phyloP scores from a whole-genome alignment of 2,888 invertebrate genomes.

The Copidosoma aretas region DNA sequence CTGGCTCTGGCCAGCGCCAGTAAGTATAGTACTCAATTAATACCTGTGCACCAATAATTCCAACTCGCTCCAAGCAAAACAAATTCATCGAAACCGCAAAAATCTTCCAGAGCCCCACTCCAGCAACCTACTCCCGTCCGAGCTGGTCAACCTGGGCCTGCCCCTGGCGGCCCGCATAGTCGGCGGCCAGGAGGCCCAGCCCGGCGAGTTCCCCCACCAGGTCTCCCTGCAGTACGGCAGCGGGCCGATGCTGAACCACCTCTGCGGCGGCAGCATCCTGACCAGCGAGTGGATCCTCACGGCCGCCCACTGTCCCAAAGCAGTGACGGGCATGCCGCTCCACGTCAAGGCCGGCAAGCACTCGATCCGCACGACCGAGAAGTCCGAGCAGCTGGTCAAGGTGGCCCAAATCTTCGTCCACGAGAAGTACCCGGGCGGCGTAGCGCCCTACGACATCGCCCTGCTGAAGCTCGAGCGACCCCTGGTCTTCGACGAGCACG shows the following conservation, averaged over 20 bases:
- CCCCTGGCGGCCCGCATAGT: conserved; percentile 41
- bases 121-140: too few species aligned
- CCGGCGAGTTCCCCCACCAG: conserved; percentile 63
- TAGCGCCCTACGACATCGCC: conserved; percentile 65
- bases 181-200: conserved; percentile 54
- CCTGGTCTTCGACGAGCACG: conserved; percentile 53
- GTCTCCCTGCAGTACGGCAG: conserved; percentile 59
- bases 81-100: too few species aligned
- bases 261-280: conserved; percentile 62
- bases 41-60: too few species aligned
- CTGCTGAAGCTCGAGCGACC: conserved; percentile 60
- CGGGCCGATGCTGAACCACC: conserved; percentile 41
- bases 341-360: conserved; percentile 44
- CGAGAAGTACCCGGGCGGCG: conserved; percentile 51
- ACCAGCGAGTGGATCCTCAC: conserved; percentile 60
- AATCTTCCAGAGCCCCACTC: too few species aligned
- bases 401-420: conserved; percentile 58
- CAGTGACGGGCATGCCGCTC: conserved; percentile 52
- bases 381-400: conserved; percentile 54
- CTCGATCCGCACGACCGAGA: conserved; percentile 42
- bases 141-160: too few species aligned
- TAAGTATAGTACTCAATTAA: too few species aligned
- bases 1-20: too few species aligned
- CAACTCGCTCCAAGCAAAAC: too few species aligned
- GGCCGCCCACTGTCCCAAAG: conserved; percentile 54